Evolutionary conservation across 2,113 vertebrate species (phyloP).

Genomic region (Sorex araneus): DNA sequence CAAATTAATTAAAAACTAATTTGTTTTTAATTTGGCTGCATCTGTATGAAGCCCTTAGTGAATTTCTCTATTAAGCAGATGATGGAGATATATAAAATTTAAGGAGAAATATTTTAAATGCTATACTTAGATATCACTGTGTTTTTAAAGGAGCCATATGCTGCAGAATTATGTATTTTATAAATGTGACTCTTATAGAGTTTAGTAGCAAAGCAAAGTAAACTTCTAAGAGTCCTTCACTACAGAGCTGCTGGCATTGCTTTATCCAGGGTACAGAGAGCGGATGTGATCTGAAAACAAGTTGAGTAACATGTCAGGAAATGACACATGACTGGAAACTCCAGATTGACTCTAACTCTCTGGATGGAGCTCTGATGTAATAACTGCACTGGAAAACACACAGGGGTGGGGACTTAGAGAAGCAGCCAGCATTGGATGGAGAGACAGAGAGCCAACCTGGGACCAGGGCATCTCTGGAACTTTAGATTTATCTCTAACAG

Average conservation of each 20-base stretch:
- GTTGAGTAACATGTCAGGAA: neutral
- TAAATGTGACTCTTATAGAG: slow-evolving; percentile 29
- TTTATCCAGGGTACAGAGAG: neutral
- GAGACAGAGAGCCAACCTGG: neutral
- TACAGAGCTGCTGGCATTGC: neutral
- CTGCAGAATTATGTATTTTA: neutral
- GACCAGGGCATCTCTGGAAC: too few species aligned
- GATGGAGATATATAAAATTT: slow-evolving; percentile 12
- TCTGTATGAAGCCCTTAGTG: neutral
- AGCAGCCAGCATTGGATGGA: neutral
- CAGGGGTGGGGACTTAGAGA: neutral
- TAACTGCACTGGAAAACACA: neutral
- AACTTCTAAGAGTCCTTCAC: slow-evolving; percentile 8
- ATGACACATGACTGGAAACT: neutral
- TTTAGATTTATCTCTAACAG: too few species aligned
- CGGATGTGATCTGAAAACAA: neutral
- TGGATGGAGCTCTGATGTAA: slow-evolving; percentile 3
- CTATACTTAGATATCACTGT: neutral
- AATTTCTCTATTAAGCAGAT: slow-evolving; percentile 55
- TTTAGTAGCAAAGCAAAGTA: neutral
- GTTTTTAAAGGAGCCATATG: slow-evolving; percentile 19
- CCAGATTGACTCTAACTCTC: neutral
- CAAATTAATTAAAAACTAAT: slow-evolving; percentile 47
- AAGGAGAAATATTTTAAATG: slow-evolving; percentile 33
- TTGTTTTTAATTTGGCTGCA: neutral